A percentile compares a stretch with the other conserved stretches of the same genome.
Conservation (phyloP, 2,113 vertebrate species). For the Toxostoma redivivum region DNA sequence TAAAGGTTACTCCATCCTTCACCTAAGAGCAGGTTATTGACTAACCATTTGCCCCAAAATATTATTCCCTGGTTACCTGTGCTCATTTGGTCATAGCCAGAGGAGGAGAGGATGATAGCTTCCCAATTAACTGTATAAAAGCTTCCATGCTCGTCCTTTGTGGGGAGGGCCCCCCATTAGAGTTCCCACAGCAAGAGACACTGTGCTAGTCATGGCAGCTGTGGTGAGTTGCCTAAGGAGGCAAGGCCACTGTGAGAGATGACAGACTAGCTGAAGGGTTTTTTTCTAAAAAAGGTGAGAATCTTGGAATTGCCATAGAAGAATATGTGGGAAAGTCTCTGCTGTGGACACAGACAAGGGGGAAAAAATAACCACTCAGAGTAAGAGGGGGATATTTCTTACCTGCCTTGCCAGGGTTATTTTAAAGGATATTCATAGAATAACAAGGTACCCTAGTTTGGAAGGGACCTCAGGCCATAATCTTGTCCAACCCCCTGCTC, state of each 20-base stretch:
- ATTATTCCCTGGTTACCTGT: background rate
- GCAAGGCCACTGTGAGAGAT: background rate
- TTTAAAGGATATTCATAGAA: background rate
- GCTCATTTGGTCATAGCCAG: background rate
- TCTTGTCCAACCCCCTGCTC: background rate
- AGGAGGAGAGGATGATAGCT: background rate
- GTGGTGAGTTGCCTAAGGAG: background rate
- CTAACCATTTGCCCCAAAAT: rapidly evolving
- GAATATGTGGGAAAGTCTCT: background rate
- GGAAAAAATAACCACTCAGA: background rate
- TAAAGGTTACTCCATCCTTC: background rate
- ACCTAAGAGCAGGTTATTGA: background rate
- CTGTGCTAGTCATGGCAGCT: background rate
- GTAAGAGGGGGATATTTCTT: background rate
- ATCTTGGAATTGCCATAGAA: background rate
- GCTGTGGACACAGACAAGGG: background rate
- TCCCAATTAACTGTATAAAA: background rate
- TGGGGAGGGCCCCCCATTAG: background rate
- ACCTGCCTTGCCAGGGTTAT: background rate
- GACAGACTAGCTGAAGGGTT: background rate
- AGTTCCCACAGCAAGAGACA: background rate
- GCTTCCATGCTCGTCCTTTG: background rate
- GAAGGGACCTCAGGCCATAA: background rate
- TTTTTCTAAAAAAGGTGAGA: background rate
- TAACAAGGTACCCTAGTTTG: background rate